Evolutionary conservation across 2,888 invertebrate genomes (phyloP), one percentile per base, ranked within the genome.

Genomic region (Limenitis camilla): DNA sequence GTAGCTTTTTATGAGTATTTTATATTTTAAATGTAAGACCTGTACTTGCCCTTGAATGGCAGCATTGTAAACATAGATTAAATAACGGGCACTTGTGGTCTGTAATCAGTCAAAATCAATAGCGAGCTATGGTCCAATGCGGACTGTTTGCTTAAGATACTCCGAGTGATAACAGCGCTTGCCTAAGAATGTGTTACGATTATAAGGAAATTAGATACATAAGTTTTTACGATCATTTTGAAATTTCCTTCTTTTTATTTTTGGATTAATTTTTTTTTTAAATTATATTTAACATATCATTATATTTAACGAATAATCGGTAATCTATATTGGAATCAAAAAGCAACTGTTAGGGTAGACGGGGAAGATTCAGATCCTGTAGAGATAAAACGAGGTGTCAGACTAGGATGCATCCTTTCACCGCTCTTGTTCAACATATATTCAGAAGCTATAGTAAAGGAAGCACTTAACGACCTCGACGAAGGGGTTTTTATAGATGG

Each of bases 31-130:
- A n/a, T n/a, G n/a, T n/a, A n/a, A 45, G 53, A 49, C 47, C 40
- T 52, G 51, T 55, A 53, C 56, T 53, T 60, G 58, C 52, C 58
- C 60, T 60, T 61, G 60, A 60, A 58, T 58, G 44, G 42, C 51
- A 48, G 49, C 48, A 55, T 48, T 53, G 56, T 56, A 55, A 54
- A 53, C 53, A 52, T 56, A 60, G 64, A 65, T 65, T 60, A 63
- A 58, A 60, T 65, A 66, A 65, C 61, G 62, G 63, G 61, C 62
- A 65, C 63, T 62, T 64, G 64, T 59, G 54, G 58, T 59, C 57
- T 53, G 61, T 58, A 72, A 81, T 81, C 81, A 78, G 77, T 76
- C 72, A 79, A 76, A 81, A 81, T 76, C 80, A 81, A 81, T 78
- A 81, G 66, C 63, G 67, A 61, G 63, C 59, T 61, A 55, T 60